These are phyloP conservation scores for Vandiemenella viatica DNA, from an alignment of 2,888 invertebrate genomes.

Conservation along the genomic window DNA sequence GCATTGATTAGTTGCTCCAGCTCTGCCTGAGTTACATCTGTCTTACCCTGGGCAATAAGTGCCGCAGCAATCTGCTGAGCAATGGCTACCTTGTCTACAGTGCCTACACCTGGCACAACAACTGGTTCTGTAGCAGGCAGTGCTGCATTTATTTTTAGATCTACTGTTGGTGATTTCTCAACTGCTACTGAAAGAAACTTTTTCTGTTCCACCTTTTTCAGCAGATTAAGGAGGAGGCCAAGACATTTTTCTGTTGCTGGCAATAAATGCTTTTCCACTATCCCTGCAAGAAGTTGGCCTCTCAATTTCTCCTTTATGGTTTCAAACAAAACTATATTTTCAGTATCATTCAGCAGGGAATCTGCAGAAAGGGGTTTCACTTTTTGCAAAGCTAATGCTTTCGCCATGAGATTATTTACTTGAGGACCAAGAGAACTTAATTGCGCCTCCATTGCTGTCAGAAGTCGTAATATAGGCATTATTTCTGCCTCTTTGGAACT, in stretches of 20 bases:
- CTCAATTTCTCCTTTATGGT: slow-evolving; percentile 75
- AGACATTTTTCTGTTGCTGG: slow-evolving; percentile 58
- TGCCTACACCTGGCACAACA: slow-evolving; percentile 53
- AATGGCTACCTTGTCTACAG: slow-evolving; percentile 62
- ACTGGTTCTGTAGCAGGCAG: slow-evolving; percentile 23
- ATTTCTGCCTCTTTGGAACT: background rate
- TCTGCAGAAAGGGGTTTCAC: slow-evolving; percentile 56
- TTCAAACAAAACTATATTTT: slow-evolving; percentile 62
- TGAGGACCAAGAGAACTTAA: slow-evolving; percentile 66
- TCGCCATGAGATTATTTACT: slow-evolving; percentile 54
- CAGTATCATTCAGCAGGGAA: slow-evolving; percentile 47
- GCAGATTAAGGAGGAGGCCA: slow-evolving; percentile 56
- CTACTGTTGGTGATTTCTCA: background rate
- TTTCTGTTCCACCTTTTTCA: slow-evolving; percentile 43
- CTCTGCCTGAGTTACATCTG: slow-evolving; percentile 64
- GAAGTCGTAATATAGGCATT: slow-evolving; percentile 39
- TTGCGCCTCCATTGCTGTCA: slow-evolving; percentile 69
- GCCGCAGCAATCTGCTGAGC: slow-evolving; percentile 70
- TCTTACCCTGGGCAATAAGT: slow-evolving; percentile 61
- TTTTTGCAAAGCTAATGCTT: slow-evolving; percentile 65
- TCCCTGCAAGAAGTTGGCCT: slow-evolving; percentile 57
- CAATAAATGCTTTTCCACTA: slow-evolving; percentile 44
- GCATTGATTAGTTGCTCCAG: slow-evolving; percentile 65
- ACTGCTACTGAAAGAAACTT: background rate
- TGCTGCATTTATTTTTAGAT: no score